A percentile compares a stretch with the other conserved stretches of the same genome.
Conservation (phyloP, 2,113 vertebrate species). For the Tachuris rubrigastra region DNA sequence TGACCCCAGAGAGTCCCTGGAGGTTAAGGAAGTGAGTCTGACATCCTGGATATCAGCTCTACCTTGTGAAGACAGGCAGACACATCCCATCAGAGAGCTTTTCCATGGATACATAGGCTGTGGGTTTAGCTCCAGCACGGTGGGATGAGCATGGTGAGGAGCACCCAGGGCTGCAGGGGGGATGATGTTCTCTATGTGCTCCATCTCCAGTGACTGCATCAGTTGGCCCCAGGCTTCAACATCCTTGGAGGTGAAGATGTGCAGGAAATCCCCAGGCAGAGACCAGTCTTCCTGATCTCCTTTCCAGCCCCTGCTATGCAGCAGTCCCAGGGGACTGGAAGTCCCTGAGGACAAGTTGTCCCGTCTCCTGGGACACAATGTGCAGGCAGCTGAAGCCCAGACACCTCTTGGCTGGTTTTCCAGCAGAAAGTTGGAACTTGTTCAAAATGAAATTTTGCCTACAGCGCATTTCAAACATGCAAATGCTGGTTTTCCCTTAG, state of each 20-base stretch:
- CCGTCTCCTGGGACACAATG: background rate
- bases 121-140: background rate
- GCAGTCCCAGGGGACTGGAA: background rate
- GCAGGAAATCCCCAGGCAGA: background rate
- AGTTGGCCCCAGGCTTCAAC: background rate
- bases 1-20: background rate
- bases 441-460: background rate
- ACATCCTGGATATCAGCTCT: background rate
- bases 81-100: background rate
- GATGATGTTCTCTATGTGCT: background rate
- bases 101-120: background rate
- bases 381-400: background rate
- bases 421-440: background rate
- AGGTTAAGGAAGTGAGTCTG: background rate
- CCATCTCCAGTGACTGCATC: background rate
- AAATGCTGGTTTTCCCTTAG: background rate
- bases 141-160: accelerated
- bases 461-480: background rate
- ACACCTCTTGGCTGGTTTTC: background rate
- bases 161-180: background rate
- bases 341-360: background rate
- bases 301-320: background rate
- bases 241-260: background rate
- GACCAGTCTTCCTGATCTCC: background rate
- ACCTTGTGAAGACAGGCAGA: background rate